A percentile compares a stretch with the other conserved stretches of the same genome.
Evolutionary conservation across 2,888 invertebrate species (phyloP).

Genomic region (Hymenopus coronatus): DNA sequence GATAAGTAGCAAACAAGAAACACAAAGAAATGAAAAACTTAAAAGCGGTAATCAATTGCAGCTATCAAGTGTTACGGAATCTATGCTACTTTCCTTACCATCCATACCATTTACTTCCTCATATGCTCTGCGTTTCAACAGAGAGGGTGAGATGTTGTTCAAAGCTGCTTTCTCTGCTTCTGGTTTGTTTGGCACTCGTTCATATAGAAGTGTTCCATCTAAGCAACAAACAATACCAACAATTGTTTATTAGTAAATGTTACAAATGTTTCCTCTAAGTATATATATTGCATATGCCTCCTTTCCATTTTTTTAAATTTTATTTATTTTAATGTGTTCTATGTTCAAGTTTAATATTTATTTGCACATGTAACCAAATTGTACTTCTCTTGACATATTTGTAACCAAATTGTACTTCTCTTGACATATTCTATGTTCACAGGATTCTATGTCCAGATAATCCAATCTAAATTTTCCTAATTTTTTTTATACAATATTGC

Average conservation of each 20-base stretch:
- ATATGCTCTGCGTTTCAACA: constrained; percentile 78
- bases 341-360: too few relatives aligned
- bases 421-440: too few relatives aligned
- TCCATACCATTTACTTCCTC: constrained; percentile 88
- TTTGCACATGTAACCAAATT: too few relatives aligned
- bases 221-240: constrained; percentile 36
- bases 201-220: constrained; percentile 85
- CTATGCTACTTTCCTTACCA: constrained; percentile 58
- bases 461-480: too few relatives aligned
- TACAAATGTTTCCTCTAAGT: not conserved
- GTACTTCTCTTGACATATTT: too few relatives aligned
- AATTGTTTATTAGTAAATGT: not conserved
- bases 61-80: not conserved
- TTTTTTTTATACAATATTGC: too few relatives aligned
- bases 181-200: constrained; percentile 77
- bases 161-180: constrained; percentile 54
- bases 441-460: too few relatives aligned
- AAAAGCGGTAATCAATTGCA: not conserved
- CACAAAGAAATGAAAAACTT: constrained; percentile 38
- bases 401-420: too few relatives aligned
- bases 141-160: constrained; percentile 51
- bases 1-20: constrained; percentile 58
- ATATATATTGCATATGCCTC: too few relatives aligned
- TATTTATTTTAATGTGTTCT: too few relatives aligned
- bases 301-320: too few relatives aligned